Evolutionary conservation across 2,113 vertebrate species (phyloP).

Genomic region (Eudorcas thomsonii): DNA sequence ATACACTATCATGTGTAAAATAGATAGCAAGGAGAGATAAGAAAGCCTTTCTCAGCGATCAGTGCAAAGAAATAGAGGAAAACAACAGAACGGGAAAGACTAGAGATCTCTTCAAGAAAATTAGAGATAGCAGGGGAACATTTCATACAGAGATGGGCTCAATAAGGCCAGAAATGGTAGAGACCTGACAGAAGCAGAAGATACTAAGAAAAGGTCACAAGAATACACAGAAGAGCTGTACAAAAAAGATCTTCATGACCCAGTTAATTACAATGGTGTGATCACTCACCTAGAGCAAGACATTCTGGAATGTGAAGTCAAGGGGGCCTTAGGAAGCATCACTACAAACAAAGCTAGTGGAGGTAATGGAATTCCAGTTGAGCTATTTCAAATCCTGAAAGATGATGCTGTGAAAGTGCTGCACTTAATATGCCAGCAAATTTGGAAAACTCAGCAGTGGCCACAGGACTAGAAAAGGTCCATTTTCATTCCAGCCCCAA

Average conservation of each 20-base stretch:
- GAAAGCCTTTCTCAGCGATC: rapidly evolving
- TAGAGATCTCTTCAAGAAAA: not conserved
- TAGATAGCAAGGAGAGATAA: not conserved
- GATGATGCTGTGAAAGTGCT: not conserved
- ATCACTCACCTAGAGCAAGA: not conserved
- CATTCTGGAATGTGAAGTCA: not conserved
- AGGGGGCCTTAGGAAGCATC: not conserved
- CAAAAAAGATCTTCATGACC: not conserved
- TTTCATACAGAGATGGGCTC: not conserved
- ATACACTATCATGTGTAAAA: not conserved
- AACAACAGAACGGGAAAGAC: not conserved
- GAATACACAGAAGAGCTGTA: not conserved
- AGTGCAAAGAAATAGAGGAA: not conserved
- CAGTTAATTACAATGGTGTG: rapidly evolving
- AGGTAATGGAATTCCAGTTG: not conserved
- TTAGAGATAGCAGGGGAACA: not conserved
- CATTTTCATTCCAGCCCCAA: not conserved
- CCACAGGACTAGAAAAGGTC: not conserved
- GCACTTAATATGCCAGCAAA: not conserved
- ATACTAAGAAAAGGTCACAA: not conserved
- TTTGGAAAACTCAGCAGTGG: not conserved
- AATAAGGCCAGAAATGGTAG: not conserved
- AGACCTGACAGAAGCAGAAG: not conserved
- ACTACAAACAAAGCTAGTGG: not conserved
- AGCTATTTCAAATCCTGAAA: not conserved